Evolutionary conservation across 2,113 vertebrate genomes (phyloP), one percentile per base, ranked within the genome.

Genomic region (Oreochromis tanganicae): DNA sequence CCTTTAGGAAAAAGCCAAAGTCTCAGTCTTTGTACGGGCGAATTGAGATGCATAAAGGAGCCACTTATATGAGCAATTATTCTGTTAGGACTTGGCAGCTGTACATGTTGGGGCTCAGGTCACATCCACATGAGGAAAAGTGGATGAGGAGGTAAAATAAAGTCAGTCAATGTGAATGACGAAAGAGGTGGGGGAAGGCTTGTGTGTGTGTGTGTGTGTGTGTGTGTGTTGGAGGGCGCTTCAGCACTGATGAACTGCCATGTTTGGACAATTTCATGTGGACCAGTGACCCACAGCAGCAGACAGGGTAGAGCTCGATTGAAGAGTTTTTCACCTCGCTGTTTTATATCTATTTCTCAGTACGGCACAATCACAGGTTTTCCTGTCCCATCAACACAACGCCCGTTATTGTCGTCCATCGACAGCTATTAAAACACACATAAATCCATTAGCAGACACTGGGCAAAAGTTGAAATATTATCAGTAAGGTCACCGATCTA

Each of bases 191-290:
- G 32, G 12, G 7, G 55, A 4, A 81, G 13, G 24, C 9, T 12
- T 19, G 19, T 43, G 29, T 3, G 59, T 10, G 32, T 4, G 13
- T 14, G 24, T 59, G 2, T 14, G 19, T 43, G 29, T 3, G 59
- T 10, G 32, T 4, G 13, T 14, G 24, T 59, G 2, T 14, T 14
- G 7, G 21, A 24, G 24, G 2, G 5, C 9, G 57, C 34, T 68
- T 89, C 29, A 81, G 38, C 0, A 5, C 34, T 80, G 87, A 88
- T 83, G 84, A 86, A 80, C 63, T 78, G 17, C 59, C 4, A 3
- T 82, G 86, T 92, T 87, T 90, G 89, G 91, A 92, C 89, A 87
- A 83, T 82, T 59, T 88, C 61, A 92, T 89, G 83, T 29, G 81
- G 24, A 54, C 66, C 63, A 81, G 10, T 90, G 89, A 92, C 85